Base-by-base conservation (phyloP, 1,140 invertebrate species). In the Bombus picipes region DNA sequence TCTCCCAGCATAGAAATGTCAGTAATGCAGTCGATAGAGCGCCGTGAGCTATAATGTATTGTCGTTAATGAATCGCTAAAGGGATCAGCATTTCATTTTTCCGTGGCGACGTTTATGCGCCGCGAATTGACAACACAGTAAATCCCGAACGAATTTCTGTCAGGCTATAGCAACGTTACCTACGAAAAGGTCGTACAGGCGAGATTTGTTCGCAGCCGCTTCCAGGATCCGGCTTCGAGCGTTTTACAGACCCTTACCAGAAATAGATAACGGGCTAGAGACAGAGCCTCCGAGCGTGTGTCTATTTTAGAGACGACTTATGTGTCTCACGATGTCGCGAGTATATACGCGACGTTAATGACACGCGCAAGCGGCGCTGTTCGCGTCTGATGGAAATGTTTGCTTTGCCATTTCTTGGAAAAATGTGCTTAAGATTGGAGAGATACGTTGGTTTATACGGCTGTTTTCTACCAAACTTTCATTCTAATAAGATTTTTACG, bases 1-100 rank as follows among this genome's bases (percentile, higher is more conserved):
- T 89, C 88, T 87, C 86, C 81, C 39, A 39, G 88, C 79, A 80
- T 81, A 85, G 89, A 90, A 89, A 89, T 81, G 82, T 82, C 82
- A 84, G 75, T 85, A 90, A 90, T 75, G 88, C 85, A 43, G 78
- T 32, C 68, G 72, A n/a, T 59, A 53, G 57, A 28, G 22, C 66
- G 28, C 41, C 39, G 12, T 34, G 70, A 47, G 28, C 18, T 41
- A 70, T 78, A 81, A 80, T 47, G 85, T 74, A 87, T 87, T 87
- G 83, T 89, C 70, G 71, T 77, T 88, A 90, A 90, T 86, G 89
- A 87, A 90, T 85, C 75, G 53, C 47, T 62, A 53, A 41, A 78
- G 59, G 85, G 66, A 76, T 71, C 66, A 77, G 84, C 65, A 32
- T 89, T 76, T 89, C 84, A 87, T 89, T 86, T 89, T 89, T 89